These are phyloP conservation scores for Hybognathus amarus DNA, from an alignment of 2,797 vertebrate genomes.

Conservation along the genomic window DNA sequence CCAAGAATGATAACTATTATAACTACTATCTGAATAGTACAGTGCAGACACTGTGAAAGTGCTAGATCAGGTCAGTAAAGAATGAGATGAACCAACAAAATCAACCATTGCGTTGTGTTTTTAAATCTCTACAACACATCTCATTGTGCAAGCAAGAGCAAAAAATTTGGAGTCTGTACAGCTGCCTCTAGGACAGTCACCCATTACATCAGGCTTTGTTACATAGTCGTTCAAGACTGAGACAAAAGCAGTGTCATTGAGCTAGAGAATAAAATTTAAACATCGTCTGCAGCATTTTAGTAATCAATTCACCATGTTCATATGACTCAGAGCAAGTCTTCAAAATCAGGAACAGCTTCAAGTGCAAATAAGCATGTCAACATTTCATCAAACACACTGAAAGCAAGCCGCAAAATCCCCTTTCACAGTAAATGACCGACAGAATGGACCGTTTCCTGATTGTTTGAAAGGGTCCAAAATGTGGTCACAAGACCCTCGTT, in stretches of 20 bases:
- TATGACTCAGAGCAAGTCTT: slow-evolving; percentile 52
- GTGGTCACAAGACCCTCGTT: slow-evolving; percentile 29
- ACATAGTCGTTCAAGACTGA: slow-evolving; percentile 22
- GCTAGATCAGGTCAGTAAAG: slow-evolving; percentile 4
- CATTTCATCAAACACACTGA: slow-evolving; percentile 50
- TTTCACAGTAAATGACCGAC: slow-evolving; percentile 49
- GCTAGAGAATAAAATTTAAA: slow-evolving; percentile 43
- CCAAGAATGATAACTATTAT: too few species aligned
- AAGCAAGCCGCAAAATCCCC: slow-evolving; percentile 55
- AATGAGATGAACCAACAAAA: not conserved
- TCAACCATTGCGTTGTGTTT: not conserved
- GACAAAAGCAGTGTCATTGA: slow-evolving; percentile 34
- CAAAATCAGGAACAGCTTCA: slow-evolving; percentile 53
- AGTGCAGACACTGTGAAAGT: not conserved
- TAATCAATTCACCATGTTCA: slow-evolving; percentile 54
- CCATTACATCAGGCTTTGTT: not conserved
- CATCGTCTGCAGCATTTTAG: slow-evolving; percentile 51
- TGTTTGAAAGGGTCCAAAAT: slow-evolving; percentile 52
- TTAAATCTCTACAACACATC: not conserved
- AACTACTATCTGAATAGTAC: too few species aligned
- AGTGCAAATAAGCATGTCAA: slow-evolving; percentile 41
- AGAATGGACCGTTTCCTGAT: slow-evolving; percentile 52
- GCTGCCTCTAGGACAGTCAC: slow-evolving; percentile 3
- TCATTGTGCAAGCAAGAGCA: not conserved
- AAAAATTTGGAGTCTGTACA: not conserved